A percentile compares a stretch with the other conserved stretches of the same genome.
Evolutionary conservation across 2,888 invertebrate species (phyloP).

Genomic region (Atrina japonica): DNA sequence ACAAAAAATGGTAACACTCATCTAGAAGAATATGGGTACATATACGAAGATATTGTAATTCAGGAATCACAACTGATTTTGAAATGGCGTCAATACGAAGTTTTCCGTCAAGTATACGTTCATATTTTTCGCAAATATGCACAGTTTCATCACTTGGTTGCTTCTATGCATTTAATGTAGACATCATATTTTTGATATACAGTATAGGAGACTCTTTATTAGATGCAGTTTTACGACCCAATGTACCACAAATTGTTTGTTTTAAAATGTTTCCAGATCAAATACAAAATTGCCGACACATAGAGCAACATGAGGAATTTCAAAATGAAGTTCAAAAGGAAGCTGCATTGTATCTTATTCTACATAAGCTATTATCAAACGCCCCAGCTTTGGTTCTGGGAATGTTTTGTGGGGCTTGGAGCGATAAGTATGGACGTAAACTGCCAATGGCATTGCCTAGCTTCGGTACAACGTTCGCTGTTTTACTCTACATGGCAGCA

Average conservation of each 20-base stretch:
- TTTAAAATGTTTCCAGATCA: constrained; percentile 53
- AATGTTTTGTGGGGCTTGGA: constrained; percentile 78
- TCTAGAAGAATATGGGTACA: no score
- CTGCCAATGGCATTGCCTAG: constrained; percentile 73
- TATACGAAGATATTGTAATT: no score
- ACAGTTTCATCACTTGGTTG: constrained; percentile 35
- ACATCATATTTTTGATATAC: constrained; percentile 75
- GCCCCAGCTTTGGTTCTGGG: constrained; percentile 75
- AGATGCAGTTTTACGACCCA: constrained; percentile 75
- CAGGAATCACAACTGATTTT: no score
- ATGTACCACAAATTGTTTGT: constrained; percentile 74
- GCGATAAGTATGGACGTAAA: constrained; percentile 77
- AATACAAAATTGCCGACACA: constrained; percentile 53
- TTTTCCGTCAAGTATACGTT: no score
- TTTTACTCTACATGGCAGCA: constrained; percentile 70
- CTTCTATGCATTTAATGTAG: constrained; percentile 64
- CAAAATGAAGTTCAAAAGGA: constrained; percentile 71
- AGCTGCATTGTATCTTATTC: constrained; percentile 73
- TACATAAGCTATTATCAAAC: constrained; percentile 73
- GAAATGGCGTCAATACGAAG: no score
- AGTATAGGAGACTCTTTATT: constrained; percentile 77
- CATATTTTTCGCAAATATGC: constrained; percentile 15
- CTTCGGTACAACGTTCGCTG: constrained; percentile 74
- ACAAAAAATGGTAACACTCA: no score
- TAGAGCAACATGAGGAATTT: constrained; percentile 51